Percentiles rank a stretch among this genome's conserved stretches.
phyloP scores from a whole-genome alignment of 2,113 vertebrate genomes.

The Paramormyrops kingsleyae region DNA sequence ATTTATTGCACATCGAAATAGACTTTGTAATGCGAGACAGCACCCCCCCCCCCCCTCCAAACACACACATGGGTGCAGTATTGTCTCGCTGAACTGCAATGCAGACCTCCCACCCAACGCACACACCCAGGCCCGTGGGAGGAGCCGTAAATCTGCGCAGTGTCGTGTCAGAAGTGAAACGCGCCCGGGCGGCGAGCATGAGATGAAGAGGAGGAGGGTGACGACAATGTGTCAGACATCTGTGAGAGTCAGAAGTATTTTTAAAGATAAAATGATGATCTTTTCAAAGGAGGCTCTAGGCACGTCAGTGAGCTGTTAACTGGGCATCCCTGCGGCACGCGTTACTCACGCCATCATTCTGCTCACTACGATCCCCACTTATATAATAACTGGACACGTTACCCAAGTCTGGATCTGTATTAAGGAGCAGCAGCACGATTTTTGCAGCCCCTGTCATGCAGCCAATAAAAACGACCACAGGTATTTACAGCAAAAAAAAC shows the following conservation, averaged over 20 bases:
- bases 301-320: neutral
- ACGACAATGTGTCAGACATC: constrained; percentile 6
- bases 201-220: neutral
- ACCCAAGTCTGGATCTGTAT: neutral
- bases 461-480: neutral
- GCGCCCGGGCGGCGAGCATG: constrained; percentile 33
- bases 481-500: neutral
- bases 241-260: neutral
- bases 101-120: neutral
- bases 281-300: neutral
- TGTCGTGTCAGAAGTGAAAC: constrained; percentile 32
- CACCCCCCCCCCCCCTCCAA: constrained; percentile 10
- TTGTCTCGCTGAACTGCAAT: constrained; percentile 14
- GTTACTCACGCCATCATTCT: neutral
- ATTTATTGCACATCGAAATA: constrained; percentile 5
- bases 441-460: neutral
- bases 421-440: neutral
- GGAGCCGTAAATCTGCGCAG: constrained; percentile 27
- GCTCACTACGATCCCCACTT: neutral
- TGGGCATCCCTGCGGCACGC: neutral
- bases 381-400: neutral
- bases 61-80: constrained; percentile 2
- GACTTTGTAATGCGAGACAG: constrained; percentile 7
- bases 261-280: neutral
- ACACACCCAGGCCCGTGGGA: neutral